These are phyloP conservation scores for Troides aeacus DNA, from an alignment of 2,888 invertebrate genomes.

Conservation along the genomic window DNA sequence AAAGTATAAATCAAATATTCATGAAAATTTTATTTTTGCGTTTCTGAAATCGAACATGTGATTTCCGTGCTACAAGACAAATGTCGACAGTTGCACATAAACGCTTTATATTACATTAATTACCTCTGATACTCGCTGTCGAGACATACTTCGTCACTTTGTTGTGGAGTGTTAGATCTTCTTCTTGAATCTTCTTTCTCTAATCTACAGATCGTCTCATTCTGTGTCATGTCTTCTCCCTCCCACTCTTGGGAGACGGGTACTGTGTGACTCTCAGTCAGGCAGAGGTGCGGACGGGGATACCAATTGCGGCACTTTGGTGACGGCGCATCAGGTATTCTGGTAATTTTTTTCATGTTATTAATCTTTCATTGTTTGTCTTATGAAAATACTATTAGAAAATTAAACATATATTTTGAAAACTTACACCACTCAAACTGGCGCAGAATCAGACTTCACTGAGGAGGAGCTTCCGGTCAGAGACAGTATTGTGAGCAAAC, in stretches of 20 bases:
- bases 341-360: conserved; percentile 32
- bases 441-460: no score
- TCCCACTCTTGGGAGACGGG: conserved; percentile 61
- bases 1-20: no score
- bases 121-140: conserved; percentile 69
- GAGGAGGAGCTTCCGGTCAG: no score
- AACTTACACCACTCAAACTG: no score
- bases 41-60: no score
- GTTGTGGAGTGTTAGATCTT: conserved; percentile 43
- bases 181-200: conserved; percentile 14
- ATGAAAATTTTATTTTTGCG: no score
- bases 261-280: conserved; percentile 40
- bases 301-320: conserved; percentile 60
- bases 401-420: no score
- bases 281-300: conserved; percentile 44
- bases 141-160: conserved; percentile 50
- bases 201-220: conserved; percentile 33
- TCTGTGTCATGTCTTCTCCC: conserved; percentile 49
- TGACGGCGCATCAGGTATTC: conserved; percentile 48
- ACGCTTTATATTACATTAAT: conserved; percentile 1
- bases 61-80: not conserved
- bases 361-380: no score
- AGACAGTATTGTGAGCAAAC: no score
- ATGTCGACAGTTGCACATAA: not conserved
- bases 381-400: no score